Base-by-base conservation (phyloP, 2,113 vertebrate species). In the Pteronura brasiliensis region DNA sequence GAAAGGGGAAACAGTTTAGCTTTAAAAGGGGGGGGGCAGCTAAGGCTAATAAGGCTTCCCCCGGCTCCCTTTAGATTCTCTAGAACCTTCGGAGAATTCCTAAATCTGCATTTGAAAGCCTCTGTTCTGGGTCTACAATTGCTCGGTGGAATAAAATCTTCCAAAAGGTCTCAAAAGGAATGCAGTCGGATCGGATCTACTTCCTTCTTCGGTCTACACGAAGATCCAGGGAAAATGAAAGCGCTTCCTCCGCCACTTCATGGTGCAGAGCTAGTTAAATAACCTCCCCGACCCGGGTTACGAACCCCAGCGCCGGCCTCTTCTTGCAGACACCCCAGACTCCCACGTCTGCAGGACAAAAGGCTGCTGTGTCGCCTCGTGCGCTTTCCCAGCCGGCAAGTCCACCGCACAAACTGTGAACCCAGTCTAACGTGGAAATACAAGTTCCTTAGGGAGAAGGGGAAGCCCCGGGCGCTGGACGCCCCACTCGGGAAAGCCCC, bases 41-140 rank as follows among this genome's bases (percentile, higher is more conserved):
- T 29, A 2, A 6, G 82, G 69, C 63, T 7, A 36, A 84, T 49
- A 90, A 52, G 17, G 36, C 23, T 59, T 69, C 10, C 31, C 11
- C 23, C 0, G 47, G 42, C 12, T 25, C 82, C 52, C 79, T 80
- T n/a, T 6, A 34, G 67, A 34, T 12, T 25, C 42, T 23, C 27
- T 20, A 21, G 55, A 81, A 65, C 55, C 87, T 49, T n/a, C 63
- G 21, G 83, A 93, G 93, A 96, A 88, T 85, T 88, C 87, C 83
- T 82, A 6, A 71, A 77, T 96, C 61, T 92, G 97, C 94, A 90
- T 97, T 27, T 96, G 87, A 95, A 96, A 84, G n/a, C 42, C 72
- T 80, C 6, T 31, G 57, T 83, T 83, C 67, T 2, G 23, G 55
- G 86, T 67, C 79, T 59, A 52, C 82, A 27, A 2, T 5, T 3